Base-by-base conservation (phyloP, 2,113 vertebrate species). In the Pristiophorus japonicus region DNA sequence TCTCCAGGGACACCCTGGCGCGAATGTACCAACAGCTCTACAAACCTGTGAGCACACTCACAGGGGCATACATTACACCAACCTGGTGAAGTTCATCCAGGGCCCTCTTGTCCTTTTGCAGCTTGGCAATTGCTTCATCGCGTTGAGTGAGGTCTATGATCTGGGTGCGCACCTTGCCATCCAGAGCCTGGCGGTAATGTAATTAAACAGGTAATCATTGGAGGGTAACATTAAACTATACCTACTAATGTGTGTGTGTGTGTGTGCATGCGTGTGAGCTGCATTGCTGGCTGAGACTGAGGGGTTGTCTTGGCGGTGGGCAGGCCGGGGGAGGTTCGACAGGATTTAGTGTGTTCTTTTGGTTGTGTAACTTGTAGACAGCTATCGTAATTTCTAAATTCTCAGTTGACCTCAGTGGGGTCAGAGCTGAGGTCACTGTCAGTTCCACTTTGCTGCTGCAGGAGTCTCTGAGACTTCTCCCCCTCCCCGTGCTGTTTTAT, bases 71-170 rank as follows among this genome's bases (percentile, higher is more conserved):
- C n/a, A n/a, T n/a, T n/a, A n/a, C n/a, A n/a, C n/a, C n/a, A 95
- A 97, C 97, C 96, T 97, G 96, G 95, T 96, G 95, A 95, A 96
- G 96, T 95, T 97, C 96, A 22, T 97, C 96, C 94, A 97, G 96
- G 27, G 96, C 96, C 34, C 96, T 95, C 81, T 97, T 96, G 95
- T 97, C 96, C 94, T 97, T 97, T 96, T 97, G 97, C 95, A 97
- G 96, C 96, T 97, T 96, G 85, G 96, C 51, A 0, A 96, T 96
- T 45, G 96, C 96, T 66, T 97, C 96, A 84, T 97, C 96, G 34
- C 0, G 11, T 95, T 96, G 95, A 0, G 88, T 96, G 66, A 97
- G 96, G 95, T 97, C 96, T 30, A 95, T 96, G 0, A 95, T 96
- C 96, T 97, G 95, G 42, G 96, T 96, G 87, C 38, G 10, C 95